Evolutionary conservation across 2,888 invertebrate genomes (phyloP), one percentile per base, ranked within the genome.

Genomic region (Ferrisia virgata): DNA sequence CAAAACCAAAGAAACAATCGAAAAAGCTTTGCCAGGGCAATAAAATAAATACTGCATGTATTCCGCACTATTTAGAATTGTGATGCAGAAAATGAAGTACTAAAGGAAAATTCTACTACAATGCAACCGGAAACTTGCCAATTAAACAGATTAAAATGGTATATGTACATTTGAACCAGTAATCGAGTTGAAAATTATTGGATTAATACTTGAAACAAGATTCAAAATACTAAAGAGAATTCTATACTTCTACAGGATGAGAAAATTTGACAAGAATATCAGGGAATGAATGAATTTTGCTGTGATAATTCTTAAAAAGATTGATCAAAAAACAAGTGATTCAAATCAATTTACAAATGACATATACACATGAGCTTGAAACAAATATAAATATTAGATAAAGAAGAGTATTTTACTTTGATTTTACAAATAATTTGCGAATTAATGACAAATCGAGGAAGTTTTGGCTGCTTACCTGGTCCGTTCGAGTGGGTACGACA

Each of bases 401-500:
- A 64, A 13, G 28, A 15, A 15, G 28, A 1, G 11, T 3, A 28
- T 31, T 64, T 28, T 28, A 64, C 4, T 8, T 15, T 1, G 13
- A 28, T 64, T 64, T 15, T 28, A 28, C 2, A 2, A 28, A 64
- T 31, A 36, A 76, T 76, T 36, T 11, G 36, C 36, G 11, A 76
- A 36, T 36, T 76, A 33, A 76, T 36, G 72, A 76, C 36, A 18
- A 76, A 76, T 76, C 33, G 36, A 76, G 22, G n/a, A 11, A 76
- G 28, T 76, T 36, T 28, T 15, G 22, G 15, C 0, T 36, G 43
- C 81, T 58, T 84, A 85, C 40, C 86, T 80, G 84, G 84, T 84
- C 78, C 84, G 84, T 84, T 84, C 84, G 84, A 84, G 78, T 78
- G 84, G 84, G 84, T 84, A 84, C 84, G 47, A 47, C 72, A 84